phyloP scores from a whole-genome alignment of 2,797 vertebrate genomes.

The Macroramphosus scolopax region DNA sequence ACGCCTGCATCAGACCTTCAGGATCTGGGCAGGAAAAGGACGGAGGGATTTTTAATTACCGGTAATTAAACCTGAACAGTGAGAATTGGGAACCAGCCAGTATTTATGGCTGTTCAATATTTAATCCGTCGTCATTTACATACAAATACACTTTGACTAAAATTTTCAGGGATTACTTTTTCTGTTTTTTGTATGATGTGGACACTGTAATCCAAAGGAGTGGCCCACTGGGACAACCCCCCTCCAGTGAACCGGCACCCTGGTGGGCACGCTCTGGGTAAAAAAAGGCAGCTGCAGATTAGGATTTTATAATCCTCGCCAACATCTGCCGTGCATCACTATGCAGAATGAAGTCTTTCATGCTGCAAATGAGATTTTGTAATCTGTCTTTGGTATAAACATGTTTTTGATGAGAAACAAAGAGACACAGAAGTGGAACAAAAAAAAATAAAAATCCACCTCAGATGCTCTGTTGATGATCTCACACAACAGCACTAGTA shows the following conservation, averaged over 20 bases:
- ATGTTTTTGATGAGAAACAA: constrained; percentile 12
- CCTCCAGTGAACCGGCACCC: constrained; percentile 14
- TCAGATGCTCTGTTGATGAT: constrained; percentile 8
- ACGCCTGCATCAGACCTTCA: constrained; percentile 86
- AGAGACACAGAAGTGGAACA: constrained; percentile 4
- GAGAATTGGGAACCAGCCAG: neutral
- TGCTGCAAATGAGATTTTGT: constrained; percentile 18
- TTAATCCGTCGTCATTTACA: too few relatives aligned
- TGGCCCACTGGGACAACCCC: constrained; percentile 32
- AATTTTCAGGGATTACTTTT: neutral
- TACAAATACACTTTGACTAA: constrained; percentile 20
- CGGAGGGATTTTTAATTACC: too few relatives aligned
- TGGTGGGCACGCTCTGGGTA: constrained; percentile 19
- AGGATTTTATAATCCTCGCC: constrained; percentile 55
- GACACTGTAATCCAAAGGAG: constrained; percentile 25
- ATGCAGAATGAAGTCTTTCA: constrained; percentile 33
- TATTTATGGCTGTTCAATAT: neutral
- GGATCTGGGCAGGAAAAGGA: constrained; percentile 80
- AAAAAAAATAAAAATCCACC: constrained; percentile 5
- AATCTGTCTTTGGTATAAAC: constrained; percentile 19
- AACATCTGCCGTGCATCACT: constrained; percentile 56
- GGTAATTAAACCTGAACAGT: neutral
- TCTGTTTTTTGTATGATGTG: constrained; percentile 8
- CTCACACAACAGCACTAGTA: constrained; percentile 15
- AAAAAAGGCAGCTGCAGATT: constrained; percentile 58